Evolutionary conservation across 2,888 invertebrate species (phyloP), one percentile per base, ranked within the genome.

Genomic region (Phengaris arion): DNA sequence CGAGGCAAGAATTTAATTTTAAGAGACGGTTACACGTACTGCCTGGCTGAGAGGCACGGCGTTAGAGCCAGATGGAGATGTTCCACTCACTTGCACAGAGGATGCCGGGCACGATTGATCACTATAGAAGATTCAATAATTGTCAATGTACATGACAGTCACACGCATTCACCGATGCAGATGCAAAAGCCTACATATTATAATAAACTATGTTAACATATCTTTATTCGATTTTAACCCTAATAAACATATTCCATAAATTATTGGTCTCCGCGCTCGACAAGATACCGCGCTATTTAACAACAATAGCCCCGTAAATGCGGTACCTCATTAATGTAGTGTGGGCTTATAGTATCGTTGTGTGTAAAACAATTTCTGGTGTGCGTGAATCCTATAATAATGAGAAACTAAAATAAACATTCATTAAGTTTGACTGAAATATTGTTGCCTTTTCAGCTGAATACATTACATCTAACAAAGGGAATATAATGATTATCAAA

Each of bases 1-100:
- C 79, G 77, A 75, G 85, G 86, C 3, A 85, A 82, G 54, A 81
- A 77, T 2, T 77, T 87, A 54, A 81, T 88, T 9, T 79, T 79
- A 45, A 54, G 84, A 1, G 81, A 80, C 2, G 84, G 85, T 0
- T 87, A 83, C 75, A 87, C 85, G 0, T 87, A 86, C 77, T 83
- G 76, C 55, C 77, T 77, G 4, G 74, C 68, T 15, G 54, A 52
- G 12, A 77, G 69, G 0, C 79, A 81, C 0, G 78, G 82, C 0
- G 81, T 74, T 12, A 79, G 80, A 0, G 2, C 10, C 7, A 85
- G 87, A 3, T 89, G 89, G 89, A 78, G 83, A 8, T 89, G 89
- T 76, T 89, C 87, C 3, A 87, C 88, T 0, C 85, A 89, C 74
- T 77, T 78, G 22, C 78, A 75, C 4, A 80, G 77, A 22, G 82